These are phyloP conservation scores for Cassiopea xamachana DNA, from an alignment of 30 jellyfish, hydroid and myxozoan species.

Conservation along the genomic window DNA sequence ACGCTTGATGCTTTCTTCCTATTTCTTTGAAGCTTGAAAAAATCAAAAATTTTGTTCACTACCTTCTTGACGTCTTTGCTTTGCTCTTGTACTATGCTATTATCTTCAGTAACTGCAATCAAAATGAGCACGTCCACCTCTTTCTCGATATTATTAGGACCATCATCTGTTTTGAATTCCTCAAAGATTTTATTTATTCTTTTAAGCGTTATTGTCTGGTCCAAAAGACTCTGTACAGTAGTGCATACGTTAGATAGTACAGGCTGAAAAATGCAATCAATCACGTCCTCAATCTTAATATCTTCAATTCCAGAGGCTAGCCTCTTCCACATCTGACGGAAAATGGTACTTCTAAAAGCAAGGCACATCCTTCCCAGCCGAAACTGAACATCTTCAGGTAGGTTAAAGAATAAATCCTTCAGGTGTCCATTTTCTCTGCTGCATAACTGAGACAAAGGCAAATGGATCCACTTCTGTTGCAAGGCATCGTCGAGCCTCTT, in stretches of 20 bases:
- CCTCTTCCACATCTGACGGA: slow-evolving; percentile 13
- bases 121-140: neutral
- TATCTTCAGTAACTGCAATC: neutral
- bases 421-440: slow-evolving; percentile 1
- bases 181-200: neutral
- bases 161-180: neutral
- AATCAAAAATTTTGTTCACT: slow-evolving; percentile 13
- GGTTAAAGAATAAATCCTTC: neutral
- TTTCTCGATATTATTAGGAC: neutral
- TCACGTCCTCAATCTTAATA: neutral
- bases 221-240: slow-evolving; percentile 10
- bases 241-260: neutral
- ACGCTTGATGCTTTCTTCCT: neutral
- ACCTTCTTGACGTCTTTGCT: neutral
- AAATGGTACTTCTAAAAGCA: slow-evolving; percentile 1
- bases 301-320: neutral
- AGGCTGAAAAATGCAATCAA: slow-evolving; percentile 7
- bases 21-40: no score
- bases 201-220: slow-evolving; percentile 13
- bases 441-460: neutral
- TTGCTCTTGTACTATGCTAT: neutral
- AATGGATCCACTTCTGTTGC: no score
- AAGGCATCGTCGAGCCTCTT: no score
- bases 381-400: slow-evolving; percentile 16
- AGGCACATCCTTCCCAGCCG: neutral